phyloP scores from a whole-genome alignment of 2,797 vertebrate species.

The Neosilurus hyrtlii region DNA sequence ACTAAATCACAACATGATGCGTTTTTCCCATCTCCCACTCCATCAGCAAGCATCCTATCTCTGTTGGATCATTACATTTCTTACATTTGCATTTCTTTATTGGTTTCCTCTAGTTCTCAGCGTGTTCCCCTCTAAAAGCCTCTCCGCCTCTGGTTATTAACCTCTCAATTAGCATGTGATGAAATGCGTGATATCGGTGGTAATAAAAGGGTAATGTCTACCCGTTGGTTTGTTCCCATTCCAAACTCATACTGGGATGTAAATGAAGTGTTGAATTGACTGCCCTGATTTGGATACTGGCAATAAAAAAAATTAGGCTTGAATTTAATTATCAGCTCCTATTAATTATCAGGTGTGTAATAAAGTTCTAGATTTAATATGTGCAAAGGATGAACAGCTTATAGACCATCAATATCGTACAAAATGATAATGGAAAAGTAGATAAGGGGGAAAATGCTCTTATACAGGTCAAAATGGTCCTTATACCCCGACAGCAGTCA shows the following conservation, averaged over 20 bases:
- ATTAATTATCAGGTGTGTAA: neutral
- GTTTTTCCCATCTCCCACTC: neutral
- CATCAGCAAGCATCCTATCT: neutral
- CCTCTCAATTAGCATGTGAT: neutral
- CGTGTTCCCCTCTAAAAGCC: neutral
- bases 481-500: too few species aligned
- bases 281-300: neutral
- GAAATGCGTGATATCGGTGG: neutral
- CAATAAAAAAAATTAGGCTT: neutral
- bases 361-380: neutral
- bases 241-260: neutral
- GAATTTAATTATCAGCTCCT: slow-evolving; percentile 3
- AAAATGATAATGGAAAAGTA: neutral
- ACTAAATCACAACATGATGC: neutral
- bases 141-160: neutral
- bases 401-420: neutral
- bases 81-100: neutral
- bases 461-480: too few species aligned
- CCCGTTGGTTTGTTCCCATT: neutral
- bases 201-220: neutral
- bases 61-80: neutral
- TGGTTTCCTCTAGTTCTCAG: neutral
- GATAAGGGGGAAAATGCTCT: too few species aligned
- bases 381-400: neutral
- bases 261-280: neutral